Conservation (phyloP, 1,140 invertebrate genomes). For the Meloidogyne exigua region DNA sequence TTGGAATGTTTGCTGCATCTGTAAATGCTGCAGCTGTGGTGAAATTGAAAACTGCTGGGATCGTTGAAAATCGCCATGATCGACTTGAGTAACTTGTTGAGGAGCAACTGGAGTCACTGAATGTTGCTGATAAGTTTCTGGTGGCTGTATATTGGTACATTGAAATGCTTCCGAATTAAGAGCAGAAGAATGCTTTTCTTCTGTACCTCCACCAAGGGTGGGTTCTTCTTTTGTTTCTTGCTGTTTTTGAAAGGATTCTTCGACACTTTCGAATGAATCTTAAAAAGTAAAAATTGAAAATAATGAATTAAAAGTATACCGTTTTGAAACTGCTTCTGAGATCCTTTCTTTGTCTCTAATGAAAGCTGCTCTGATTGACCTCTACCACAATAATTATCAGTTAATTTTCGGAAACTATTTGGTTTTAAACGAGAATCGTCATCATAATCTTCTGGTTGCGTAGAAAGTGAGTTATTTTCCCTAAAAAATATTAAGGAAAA, state of each 20-base stretch:
- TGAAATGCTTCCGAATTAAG: not conserved
- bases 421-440: constrained; percentile 41
- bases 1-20: not conserved
- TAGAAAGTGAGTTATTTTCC: too few relatives aligned
- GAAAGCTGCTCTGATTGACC: constrained; percentile 25
- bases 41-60: not conserved
- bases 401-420: constrained; percentile 39
- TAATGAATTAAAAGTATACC: not conserved
- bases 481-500: too few relatives aligned
- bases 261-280: not conserved
- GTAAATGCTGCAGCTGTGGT: not conserved
- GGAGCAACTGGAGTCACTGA: not conserved
- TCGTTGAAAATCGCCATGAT: not conserved
- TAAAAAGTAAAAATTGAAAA: not conserved
- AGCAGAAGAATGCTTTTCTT: not conserved
- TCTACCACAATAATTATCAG: constrained; percentile 41
- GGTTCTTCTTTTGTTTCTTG: not conserved
- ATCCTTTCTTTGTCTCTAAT: constrained; percentile 21
- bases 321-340: not conserved
- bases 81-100: not conserved
- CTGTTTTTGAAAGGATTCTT: not conserved
- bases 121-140: not conserved
- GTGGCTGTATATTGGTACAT: not conserved
- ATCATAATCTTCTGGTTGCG: constrained; percentile 41
- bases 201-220: not conserved